Conservation (phyloP, 2,888 invertebrate genomes). For the Tuberolachnus salignus region DNA sequence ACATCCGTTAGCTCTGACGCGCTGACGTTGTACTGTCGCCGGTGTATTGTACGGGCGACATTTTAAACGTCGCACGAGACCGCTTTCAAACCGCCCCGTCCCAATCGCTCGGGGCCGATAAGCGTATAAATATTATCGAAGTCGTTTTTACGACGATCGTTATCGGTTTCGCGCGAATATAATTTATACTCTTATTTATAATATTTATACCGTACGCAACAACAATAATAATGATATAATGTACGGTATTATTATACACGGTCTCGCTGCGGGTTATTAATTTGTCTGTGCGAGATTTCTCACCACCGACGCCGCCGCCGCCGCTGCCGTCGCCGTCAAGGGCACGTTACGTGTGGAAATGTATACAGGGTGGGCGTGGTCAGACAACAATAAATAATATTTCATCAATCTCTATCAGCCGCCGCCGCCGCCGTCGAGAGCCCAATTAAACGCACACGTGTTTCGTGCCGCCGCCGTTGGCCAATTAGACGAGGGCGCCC, state of each 20-base stretch:
- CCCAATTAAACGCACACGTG: constrained; percentile 29
- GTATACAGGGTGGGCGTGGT: constrained; percentile 37
- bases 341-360: constrained; percentile 35
- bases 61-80: too few species aligned
- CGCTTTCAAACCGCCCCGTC: too few species aligned
- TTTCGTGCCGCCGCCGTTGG: constrained; percentile 21
- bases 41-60: too few species aligned
- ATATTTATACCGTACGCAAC: background rate
- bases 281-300: constrained; percentile 37
- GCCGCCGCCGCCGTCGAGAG: background rate
- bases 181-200: background rate
- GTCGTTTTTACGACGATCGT: background rate
- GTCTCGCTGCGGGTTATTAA: background rate
- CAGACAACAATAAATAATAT: constrained; percentile 41
- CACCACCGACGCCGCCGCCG: constrained; percentile 19
- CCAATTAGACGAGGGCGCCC: constrained; percentile 16
- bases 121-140: too few species aligned
- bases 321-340: constrained; percentile 15
- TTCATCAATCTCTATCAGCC: constrained; percentile 23
- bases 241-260: background rate
- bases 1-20: too few species aligned
- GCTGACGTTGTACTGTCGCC: too few species aligned
- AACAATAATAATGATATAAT: background rate
- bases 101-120: too few species aligned
- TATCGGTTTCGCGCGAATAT: background rate